Conservation (phyloP, 37 sponge, comb jelly and placozoan species). For the Beroe ovata region DNA sequence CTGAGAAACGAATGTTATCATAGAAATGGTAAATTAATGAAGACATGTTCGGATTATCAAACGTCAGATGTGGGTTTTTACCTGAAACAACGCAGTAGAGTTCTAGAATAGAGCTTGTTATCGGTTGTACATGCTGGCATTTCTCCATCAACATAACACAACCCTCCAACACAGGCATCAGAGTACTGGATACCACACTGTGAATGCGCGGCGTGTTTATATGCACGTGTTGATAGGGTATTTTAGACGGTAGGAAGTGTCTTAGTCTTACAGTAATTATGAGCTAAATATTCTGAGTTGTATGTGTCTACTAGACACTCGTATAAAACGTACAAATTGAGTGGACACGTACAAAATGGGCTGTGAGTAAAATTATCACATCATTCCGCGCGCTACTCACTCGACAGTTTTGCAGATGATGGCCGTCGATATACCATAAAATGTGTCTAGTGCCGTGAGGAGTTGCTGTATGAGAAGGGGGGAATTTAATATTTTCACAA, state of each 20-base stretch:
- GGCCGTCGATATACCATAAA: constrained; percentile 16
- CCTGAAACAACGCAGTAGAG: too few relatives aligned
- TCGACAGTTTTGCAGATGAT: constrained; percentile 54
- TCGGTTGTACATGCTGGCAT: constrained; percentile 13
- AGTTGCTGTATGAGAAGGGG: background rate
- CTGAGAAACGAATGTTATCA: too few relatives aligned
- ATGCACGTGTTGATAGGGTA: background rate
- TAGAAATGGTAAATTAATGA: too few relatives aligned
- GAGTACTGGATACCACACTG: constrained; percentile 34
- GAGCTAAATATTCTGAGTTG: too few relatives aligned
- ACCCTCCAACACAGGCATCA: constrained; percentile 48
- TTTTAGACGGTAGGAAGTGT: too few relatives aligned
- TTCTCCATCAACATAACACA: background rate
- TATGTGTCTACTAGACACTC: too few relatives aligned
- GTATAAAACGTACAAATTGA: too few relatives aligned
- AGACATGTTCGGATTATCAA: too few relatives aligned
- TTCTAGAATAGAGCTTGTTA: constrained; percentile 33
- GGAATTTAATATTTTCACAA: background rate
- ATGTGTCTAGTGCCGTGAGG: constrained; percentile 45
- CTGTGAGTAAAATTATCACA: too few relatives aligned
- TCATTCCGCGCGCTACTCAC: constrained; percentile 13
- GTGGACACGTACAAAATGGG: too few relatives aligned
- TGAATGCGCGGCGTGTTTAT: background rate
- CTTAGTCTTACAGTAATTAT: too few relatives aligned
- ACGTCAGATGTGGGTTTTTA: too few relatives aligned